Evolutionary conservation across 2,888 invertebrate genomes (phyloP).

Genomic region (Eupithecia abbreviata): DNA sequence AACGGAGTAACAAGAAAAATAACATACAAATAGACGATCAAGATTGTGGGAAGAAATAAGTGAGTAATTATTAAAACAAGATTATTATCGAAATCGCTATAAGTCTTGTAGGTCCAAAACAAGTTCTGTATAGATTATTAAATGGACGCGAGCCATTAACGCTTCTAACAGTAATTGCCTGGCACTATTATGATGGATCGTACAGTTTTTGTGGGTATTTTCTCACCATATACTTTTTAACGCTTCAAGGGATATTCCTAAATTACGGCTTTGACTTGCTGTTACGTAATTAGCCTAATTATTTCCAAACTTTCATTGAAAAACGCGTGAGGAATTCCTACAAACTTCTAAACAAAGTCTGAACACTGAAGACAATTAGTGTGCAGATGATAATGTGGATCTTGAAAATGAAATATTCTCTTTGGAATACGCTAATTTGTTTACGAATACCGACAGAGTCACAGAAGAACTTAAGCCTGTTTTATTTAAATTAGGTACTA

Average conservation of each 20-base stretch:
- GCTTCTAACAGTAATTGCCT: conserved; percentile 80
- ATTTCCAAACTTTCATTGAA: conserved; percentile 55
- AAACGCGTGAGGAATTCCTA: conserved; percentile 40
- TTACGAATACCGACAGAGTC: conserved; percentile 72
- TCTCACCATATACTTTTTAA: conserved; percentile 71
- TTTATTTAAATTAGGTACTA: conserved; percentile 81
- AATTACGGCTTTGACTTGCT: conserved; percentile 59
- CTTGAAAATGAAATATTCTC: conserved; percentile 60
- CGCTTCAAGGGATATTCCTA: conserved; percentile 70
- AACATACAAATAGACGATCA: conserved; percentile 78
- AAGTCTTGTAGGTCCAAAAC: conserved; percentile 76
- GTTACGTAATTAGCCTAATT: conserved; percentile 65
- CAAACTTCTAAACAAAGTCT: conserved; percentile 34
- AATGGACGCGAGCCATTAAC: conserved; percentile 79
- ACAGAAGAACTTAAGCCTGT: conserved; percentile 77
- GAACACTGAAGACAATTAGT: conserved; percentile 49
- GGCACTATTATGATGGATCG: conserved; percentile 82
- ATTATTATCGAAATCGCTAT: conserved; percentile 80
- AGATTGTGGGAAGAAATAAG: conserved; percentile 79
- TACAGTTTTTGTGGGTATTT: conserved; percentile 74
- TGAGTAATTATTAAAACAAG: conserved; percentile 82
- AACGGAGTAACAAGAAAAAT: conserved; percentile 69
- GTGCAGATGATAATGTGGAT: conserved; percentile 54
- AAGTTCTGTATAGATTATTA: conserved; percentile 78
- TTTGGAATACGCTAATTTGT: conserved; percentile 72